Percentiles rank a stretch among this genome's conserved stretches.
Conservation (phyloP, 2,113 vertebrate genomes). For the Antechinus flavipes region DNA sequence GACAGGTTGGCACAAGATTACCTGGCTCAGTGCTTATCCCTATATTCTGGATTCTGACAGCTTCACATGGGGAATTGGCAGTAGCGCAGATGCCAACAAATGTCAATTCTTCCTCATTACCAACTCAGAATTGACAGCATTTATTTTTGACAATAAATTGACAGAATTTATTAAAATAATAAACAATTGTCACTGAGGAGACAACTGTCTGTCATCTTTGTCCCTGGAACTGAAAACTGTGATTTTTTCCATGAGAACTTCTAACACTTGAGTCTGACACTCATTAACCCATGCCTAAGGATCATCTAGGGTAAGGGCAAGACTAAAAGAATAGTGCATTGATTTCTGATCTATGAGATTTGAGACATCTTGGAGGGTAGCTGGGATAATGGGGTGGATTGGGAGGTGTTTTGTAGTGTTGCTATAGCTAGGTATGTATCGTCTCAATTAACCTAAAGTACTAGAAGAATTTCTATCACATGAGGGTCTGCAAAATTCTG, state of each 20-base stretch:
- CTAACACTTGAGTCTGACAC: not conserved
- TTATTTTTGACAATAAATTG: not conserved
- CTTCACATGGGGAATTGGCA: not conserved
- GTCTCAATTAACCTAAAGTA: not conserved
- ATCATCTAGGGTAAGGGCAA: not conserved
- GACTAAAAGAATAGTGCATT: not conserved
- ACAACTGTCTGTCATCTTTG: not conserved
- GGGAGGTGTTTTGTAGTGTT: not conserved
- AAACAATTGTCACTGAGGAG: not conserved
- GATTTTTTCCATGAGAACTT: not conserved
- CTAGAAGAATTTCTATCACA: not conserved
- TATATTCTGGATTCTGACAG: conserved; percentile 15
- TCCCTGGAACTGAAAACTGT: not conserved
- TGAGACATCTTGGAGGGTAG: not conserved
- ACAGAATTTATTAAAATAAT: not conserved
- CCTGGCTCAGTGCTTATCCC: conserved; percentile 24
- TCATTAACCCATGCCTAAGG: not conserved
- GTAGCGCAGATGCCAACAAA: not conserved
- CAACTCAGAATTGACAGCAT: not conserved
- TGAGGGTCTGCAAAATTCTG: not conserved
- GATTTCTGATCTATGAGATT: not conserved
- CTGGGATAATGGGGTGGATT: not conserved
- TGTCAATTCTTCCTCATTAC: not conserved
- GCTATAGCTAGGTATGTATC: not conserved
- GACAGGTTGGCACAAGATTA: conserved; percentile 31